phyloP scores from a whole-genome alignment of 2,797 vertebrate genomes.

The Limnodromus scolopaceus region DNA sequence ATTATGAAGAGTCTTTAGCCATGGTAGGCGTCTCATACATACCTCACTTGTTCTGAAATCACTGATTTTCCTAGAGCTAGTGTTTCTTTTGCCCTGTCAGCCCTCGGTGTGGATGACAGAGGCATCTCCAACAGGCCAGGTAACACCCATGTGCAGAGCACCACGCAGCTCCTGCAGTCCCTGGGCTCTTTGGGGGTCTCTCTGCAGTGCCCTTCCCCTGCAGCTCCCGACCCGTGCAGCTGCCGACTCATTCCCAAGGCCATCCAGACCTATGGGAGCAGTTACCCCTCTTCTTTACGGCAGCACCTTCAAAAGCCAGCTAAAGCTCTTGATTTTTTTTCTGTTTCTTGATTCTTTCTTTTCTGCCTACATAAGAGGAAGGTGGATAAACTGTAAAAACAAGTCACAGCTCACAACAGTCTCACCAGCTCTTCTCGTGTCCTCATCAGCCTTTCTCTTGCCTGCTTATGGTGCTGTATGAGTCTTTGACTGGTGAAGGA shows the following conservation, averaged over 20 bases:
- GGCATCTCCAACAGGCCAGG: rapidly evolving
- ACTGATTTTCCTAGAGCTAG: not conserved
- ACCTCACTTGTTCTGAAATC: not conserved
- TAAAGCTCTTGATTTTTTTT: no score
- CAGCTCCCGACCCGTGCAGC: rapidly evolving
- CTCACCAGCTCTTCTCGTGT: not conserved
- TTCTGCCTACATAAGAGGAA: rapidly evolving
- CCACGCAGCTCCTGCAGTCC: rapidly evolving
- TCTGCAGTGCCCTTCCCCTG: no score
- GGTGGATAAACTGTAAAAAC: not conserved
- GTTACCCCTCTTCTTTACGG: rapidly evolving
- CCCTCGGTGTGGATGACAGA: rapidly evolving
- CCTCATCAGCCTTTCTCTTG: not conserved
- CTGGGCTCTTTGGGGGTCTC: no score
- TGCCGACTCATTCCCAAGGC: not conserved
- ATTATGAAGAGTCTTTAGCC: not conserved
- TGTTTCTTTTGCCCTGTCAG: not conserved
- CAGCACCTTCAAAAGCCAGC: not conserved
- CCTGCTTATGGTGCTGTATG: no score
- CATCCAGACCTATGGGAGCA: rapidly evolving
- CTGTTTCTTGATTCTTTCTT: not conserved
- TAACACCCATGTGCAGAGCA: rapidly evolving
- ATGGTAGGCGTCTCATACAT: not conserved
- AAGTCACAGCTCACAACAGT: not conserved
- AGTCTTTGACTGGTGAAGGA: not conserved